A percentile compares a stretch with the other conserved stretches of the same genome.
These are phyloP conservation scores for Trididemnum clinides DNA, from an alignment of 23 tunicate species.

Conservation along the genomic window DNA sequence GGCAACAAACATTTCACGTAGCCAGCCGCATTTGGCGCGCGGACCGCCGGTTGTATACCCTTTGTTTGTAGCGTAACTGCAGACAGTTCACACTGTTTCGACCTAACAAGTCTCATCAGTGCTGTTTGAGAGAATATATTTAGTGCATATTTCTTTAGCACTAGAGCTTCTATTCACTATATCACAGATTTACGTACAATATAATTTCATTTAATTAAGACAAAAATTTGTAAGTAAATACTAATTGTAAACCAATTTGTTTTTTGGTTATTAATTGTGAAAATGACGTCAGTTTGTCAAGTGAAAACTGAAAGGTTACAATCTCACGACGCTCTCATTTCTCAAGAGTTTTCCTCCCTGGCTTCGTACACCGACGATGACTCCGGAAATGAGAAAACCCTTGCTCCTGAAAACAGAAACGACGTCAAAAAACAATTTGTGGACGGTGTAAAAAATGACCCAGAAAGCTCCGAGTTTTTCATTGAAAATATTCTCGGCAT, in stretches of 20 bases:
- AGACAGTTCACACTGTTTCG: too few relatives aligned
- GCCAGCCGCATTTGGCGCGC: too few relatives aligned
- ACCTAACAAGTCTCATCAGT: too few relatives aligned
- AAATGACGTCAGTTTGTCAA: constrained; percentile 34
- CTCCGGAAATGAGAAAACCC: constrained; percentile 10
- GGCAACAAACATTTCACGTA: too few relatives aligned
- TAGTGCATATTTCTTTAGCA: too few relatives aligned
- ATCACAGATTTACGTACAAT: too few relatives aligned
- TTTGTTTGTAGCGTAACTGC: too few relatives aligned
- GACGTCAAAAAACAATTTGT: background rate
- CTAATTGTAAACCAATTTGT: background rate
- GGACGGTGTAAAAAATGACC: background rate
- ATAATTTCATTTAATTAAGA: too few relatives aligned
- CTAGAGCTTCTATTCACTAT: too few relatives aligned
- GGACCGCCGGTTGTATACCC: too few relatives aligned
- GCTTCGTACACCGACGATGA: background rate
- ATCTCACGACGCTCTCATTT: background rate
- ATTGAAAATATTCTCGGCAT: constrained; percentile 52
- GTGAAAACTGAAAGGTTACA: background rate
- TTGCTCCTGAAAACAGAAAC: background rate
- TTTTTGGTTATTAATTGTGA: background rate
- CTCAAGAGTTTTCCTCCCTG: background rate
- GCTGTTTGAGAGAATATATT: too few relatives aligned
- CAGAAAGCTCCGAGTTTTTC: constrained; percentile 38
- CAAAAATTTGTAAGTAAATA: too few relatives aligned